A percentile compares a stretch with the other conserved stretches of the same genome.
Conservation (phyloP, 2,113 vertebrate species). For the Eudyptes chrysolophus region DNA sequence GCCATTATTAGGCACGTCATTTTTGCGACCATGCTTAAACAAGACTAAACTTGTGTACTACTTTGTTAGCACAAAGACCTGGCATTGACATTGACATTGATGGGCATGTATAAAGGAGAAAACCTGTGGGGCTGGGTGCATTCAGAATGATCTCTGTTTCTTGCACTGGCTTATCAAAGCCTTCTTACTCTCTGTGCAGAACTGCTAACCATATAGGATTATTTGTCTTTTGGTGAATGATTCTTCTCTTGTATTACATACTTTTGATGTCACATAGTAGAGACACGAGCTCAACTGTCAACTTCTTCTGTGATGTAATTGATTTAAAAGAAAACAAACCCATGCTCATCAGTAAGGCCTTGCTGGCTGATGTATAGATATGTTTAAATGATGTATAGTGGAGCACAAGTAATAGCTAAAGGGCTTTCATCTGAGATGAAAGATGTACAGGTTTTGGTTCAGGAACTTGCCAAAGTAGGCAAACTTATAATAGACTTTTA, state of each 20-base stretch:
- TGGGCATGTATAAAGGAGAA: neutral
- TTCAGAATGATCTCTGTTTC: neutral
- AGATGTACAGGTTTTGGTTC: neutral
- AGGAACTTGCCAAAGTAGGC: neutral
- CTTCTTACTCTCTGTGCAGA: neutral
- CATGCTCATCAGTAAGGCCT: rapidly evolving
- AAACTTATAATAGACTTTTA: neutral
- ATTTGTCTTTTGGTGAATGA: neutral
- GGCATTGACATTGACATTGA: neutral
- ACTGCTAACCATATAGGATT: neutral
- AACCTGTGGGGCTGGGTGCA: neutral
- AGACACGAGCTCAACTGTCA: neutral
- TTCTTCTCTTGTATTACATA: neutral
- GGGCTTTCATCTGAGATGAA: neutral
- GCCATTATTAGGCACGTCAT: neutral
- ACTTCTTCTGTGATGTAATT: neutral
- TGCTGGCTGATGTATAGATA: neutral
- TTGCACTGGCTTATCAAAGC: neutral
- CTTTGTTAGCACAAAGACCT: neutral
- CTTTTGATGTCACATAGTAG: neutral
- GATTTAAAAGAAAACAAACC: neutral
- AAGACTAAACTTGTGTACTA: neutral
- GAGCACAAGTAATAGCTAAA: neutral
- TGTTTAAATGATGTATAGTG: neutral
- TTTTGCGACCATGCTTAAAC: neutral